Base-by-base conservation (phyloP, 2,888 invertebrate species). In the Hirtodrosophila duncani region DNA sequence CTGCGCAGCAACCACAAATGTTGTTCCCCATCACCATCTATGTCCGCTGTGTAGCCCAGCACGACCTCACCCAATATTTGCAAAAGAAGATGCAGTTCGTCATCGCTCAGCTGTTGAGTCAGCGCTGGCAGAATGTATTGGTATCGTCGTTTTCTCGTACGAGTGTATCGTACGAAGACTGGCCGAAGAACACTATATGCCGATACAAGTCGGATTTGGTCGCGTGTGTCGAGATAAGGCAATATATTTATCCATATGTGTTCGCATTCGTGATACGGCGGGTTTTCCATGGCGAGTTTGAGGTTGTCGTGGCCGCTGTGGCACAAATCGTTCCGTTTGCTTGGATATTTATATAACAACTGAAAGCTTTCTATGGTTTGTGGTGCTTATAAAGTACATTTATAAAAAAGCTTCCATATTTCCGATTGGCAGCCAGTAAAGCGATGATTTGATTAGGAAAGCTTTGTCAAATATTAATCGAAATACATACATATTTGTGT, bases 1-100 rank as follows among this genome's bases (percentile, higher is more conserved):
- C 1, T 7, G 2, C 36, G 24, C 11, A 53, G 13, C 1, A 52
- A 16, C 52, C 53, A 53, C 30, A 53, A 11, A 21, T 52, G 29
- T 8, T 24, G 23, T 0, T 52, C 52, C 0, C 33, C 30, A 24
- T 20, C n/a, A 3, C 8, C 2, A 20, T 23, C 27, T 20, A 52
- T 13, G 6, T 27, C 4, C 4, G 42, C 31, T 6, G 53, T 13
- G 42, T 62, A 61, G 9, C 50, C 51, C 8, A 27, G 8, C 10
- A 62, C 30, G 2, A 21, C 6, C 2, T 26, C 37, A 1, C 26
- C 14, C 3, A 43, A 8, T 2, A 38, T 1, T 6, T 27, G 26
- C 8, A 62, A 30, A 4, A 62, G 9, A 6, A 23, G 7, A 2
- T 27, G n/a, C 24, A 62, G 3, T 21, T 43, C 21, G 3, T 8